A percentile compares a stretch with the other conserved stretches of the same genome.
Conservation (phyloP, 2,888 invertebrate species). For the Actias luna region DNA sequence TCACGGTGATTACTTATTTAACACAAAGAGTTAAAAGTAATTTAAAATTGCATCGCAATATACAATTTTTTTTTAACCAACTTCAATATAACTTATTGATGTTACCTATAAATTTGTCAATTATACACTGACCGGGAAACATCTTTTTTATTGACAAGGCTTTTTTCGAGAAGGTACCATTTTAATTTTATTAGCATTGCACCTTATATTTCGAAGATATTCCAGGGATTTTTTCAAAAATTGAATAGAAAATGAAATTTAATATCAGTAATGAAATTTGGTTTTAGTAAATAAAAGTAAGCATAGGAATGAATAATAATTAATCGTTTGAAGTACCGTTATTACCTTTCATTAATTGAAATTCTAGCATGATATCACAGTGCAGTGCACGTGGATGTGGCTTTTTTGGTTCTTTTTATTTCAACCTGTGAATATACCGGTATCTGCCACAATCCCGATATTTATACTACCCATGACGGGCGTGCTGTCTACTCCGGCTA, state of each 20-base stretch:
- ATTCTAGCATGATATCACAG: constrained; percentile 40
- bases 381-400: constrained; percentile 46
- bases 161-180: too few species aligned
- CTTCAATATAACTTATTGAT: too few species aligned
- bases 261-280: too few species aligned
- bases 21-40: background rate
- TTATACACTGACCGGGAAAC: too few species aligned
- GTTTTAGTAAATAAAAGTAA: too few species aligned
- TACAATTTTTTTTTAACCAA: too few species aligned
- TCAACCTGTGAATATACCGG: constrained; percentile 52
- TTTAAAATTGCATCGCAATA: background rate
- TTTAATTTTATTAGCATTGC: too few species aligned
- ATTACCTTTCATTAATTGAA: background rate
- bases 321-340: background rate
- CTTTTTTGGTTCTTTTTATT: constrained; percentile 49
- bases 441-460: constrained; percentile 46
- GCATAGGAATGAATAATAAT: background rate
- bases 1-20: background rate
- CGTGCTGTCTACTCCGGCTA: constrained; percentile 25
- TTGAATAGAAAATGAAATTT: too few species aligned
- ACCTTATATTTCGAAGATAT: too few species aligned
- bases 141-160: too few species aligned
- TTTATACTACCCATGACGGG: constrained; percentile 55
- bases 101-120: too few species aligned
- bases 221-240: too few species aligned